Percentiles rank a stretch among this genome's conserved stretches.
Evolutionary conservation across 1,140 invertebrate species (phyloP).

Genomic region (Atta colombica): DNA sequence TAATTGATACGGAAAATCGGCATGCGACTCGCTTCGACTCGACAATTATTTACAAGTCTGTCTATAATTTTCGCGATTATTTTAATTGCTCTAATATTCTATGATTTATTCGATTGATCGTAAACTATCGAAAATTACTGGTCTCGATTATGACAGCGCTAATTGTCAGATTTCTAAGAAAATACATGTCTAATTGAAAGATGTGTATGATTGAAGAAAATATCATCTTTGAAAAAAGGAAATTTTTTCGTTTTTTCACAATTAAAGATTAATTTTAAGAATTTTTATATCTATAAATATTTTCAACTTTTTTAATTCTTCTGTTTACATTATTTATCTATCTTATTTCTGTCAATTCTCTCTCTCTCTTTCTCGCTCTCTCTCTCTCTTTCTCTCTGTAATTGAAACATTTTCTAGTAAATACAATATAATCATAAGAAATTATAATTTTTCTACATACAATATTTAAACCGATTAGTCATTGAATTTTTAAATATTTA

Average conservation of each 20-base stretch:
- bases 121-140: neutral
- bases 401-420: neutral
- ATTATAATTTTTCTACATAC: neutral
- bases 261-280: neutral
- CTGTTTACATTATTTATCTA: neutral
- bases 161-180: constrained; percentile 5
- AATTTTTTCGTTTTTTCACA: neutral
- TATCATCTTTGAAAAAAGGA: neutral
- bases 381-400: neutral
- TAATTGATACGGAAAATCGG: neutral
- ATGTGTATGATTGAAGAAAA: neutral
- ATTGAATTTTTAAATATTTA: neutral
- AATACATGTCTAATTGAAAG: neutral
- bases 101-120: neutral
- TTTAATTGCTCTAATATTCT: neutral
- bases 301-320: neutral
- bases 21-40: neutral
- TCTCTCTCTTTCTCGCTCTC: too few relatives aligned
- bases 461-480: neutral
- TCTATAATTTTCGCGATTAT: constrained; percentile 3
- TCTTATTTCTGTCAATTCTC: neutral
- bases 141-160: neutral
- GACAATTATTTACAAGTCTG: neutral
- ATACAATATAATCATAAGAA: neutral
- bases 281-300: neutral